A percentile compares a stretch with the other conserved stretches of the same genome.
These are phyloP conservation scores for Ficedula albicollis DNA, from an alignment of 2,797 vertebrate genomes.

Conservation along the genomic window DNA sequence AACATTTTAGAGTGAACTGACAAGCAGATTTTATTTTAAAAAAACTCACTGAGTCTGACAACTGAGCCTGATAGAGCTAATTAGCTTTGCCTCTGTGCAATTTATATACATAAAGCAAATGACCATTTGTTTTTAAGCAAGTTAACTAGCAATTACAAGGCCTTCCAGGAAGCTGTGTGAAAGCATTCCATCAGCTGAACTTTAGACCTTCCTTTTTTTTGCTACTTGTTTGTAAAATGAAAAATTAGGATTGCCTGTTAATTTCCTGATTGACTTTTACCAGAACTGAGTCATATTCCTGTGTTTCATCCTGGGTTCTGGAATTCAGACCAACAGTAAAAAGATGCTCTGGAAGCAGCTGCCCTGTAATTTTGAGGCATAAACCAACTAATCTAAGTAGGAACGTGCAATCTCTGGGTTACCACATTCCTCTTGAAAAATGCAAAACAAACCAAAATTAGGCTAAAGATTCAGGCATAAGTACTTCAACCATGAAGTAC, in stretches of 20 bases:
- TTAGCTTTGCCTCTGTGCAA: conserved; percentile 23
- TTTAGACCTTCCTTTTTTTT: conserved; percentile 46
- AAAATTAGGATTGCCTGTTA: neutral
- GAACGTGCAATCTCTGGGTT: neutral
- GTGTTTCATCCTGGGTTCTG: neutral
- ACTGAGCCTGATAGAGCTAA: neutral
- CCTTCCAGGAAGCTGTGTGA: conserved; percentile 50
- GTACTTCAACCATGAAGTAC: neutral
- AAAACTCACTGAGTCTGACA: neutral
- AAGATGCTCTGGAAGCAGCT: conserved; percentile 1
- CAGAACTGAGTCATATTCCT: conserved; percentile 10
- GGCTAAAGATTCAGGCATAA: neutral
- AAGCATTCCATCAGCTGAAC: conserved; percentile 42
- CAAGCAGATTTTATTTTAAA: conserved; percentile 29
- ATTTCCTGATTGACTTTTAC: conserved; percentile 36
- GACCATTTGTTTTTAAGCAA: conserved; percentile 47
- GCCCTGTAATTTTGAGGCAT: neutral
- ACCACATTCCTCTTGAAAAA: neutral
- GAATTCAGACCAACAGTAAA: conserved; percentile 34
- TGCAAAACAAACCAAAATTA: neutral
- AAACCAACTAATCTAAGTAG: neutral
- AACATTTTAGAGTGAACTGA: conserved; percentile 30
- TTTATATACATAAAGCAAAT: conserved; percentile 47
- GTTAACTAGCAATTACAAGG: conserved; percentile 46
- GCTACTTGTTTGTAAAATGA: conserved; percentile 31